Percentiles rank a stretch among this genome's conserved stretches.
Evolutionary conservation across 1,140 invertebrate species (phyloP).

Genomic region (Coboldia fuscipes): DNA sequence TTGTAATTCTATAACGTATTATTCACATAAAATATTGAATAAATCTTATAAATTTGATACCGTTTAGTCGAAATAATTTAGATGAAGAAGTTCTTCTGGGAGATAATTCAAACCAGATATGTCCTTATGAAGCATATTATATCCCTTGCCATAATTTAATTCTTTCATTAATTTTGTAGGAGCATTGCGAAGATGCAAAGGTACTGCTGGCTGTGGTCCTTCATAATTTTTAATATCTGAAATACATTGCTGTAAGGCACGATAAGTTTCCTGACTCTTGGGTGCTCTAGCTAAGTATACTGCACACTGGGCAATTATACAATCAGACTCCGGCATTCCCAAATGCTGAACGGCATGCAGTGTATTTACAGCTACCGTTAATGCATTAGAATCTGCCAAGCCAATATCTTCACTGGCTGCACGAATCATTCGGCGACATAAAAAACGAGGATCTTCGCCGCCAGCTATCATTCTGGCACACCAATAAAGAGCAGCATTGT

Average conservation of each 20-base stretch:
- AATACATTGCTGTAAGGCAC: slow-evolving; percentile 39
- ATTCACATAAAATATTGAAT: slow-evolving; percentile 3
- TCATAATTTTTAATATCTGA: slow-evolving; percentile 32
- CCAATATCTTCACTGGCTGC: slow-evolving; percentile 50
- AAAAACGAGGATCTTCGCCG: slow-evolving; percentile 66
- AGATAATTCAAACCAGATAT: slow-evolving; percentile 35
- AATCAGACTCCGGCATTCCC: slow-evolving; percentile 63
- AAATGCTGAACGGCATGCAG: slow-evolving; percentile 60
- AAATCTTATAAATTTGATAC: too few species aligned
- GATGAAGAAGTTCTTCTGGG: slow-evolving; percentile 39
- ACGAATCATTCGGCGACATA: slow-evolving; percentile 52
- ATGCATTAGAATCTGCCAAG: slow-evolving; percentile 28
- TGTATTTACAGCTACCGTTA: slow-evolving; percentile 41
- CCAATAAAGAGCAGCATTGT: slow-evolving; percentile 69
- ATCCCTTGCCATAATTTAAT: slow-evolving; percentile 41
- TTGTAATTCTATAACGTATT: too few species aligned
- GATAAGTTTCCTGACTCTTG: slow-evolving; percentile 44
- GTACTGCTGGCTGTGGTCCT: slow-evolving; percentile 48
- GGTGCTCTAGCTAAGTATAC: slow-evolving; percentile 53
- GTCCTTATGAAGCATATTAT: slow-evolving; percentile 31
- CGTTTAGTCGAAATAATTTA: slow-evolving; percentile 35
- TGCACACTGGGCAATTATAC: slow-evolving; percentile 51
- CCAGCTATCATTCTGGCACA: slow-evolving; percentile 55
- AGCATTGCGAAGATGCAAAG: slow-evolving; percentile 55
- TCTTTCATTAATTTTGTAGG: slow-evolving; percentile 58